Conservation (phyloP, 2,888 invertebrate genomes). For the Epirrita christyi region DNA sequence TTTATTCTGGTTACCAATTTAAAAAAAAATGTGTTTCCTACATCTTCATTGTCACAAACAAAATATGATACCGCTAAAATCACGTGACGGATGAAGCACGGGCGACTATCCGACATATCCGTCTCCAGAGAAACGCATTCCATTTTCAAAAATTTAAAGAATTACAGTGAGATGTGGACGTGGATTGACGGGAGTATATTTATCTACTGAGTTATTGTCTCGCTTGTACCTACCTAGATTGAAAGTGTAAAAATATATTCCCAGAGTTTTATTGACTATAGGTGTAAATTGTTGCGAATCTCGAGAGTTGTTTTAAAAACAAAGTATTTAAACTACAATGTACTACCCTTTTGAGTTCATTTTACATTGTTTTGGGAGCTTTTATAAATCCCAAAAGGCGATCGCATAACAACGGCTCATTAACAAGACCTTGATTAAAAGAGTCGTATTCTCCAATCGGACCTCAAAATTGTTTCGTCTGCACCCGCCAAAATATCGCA, state of each 20-base stretch:
- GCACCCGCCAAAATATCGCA: constrained; percentile 71
- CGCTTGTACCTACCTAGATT: constrained; percentile 23
- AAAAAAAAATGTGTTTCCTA: constrained; percentile 33
- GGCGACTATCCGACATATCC: constrained; percentile 49
- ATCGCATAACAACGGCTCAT: constrained; percentile 26
- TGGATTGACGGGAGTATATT: constrained; percentile 36
- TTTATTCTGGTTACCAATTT: constrained; percentile 33
- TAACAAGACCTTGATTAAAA: constrained; percentile 49
- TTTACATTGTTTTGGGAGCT: constrained; percentile 29
- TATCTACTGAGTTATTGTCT: constrained; percentile 55
- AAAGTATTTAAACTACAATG: neutral
- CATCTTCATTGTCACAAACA: constrained; percentile 49
- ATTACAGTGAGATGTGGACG: constrained; percentile 29
- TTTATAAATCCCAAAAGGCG: constrained; percentile 22
- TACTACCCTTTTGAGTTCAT: constrained; percentile 12
- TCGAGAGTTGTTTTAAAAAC: too few species aligned
- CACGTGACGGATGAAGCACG: constrained; percentile 71
- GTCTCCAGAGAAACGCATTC: constrained; percentile 42
- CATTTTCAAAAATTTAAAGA: constrained; percentile 43
- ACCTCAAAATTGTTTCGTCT: constrained; percentile 70
- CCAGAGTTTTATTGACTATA: too few species aligned
- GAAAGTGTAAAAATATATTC: neutral
- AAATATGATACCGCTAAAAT: constrained; percentile 70
- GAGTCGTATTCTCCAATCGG: constrained; percentile 40
- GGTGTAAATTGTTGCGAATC: too few species aligned